phyloP scores from a whole-genome alignment of 2,113 vertebrate species.

The Corythoichthys intestinalis region DNA sequence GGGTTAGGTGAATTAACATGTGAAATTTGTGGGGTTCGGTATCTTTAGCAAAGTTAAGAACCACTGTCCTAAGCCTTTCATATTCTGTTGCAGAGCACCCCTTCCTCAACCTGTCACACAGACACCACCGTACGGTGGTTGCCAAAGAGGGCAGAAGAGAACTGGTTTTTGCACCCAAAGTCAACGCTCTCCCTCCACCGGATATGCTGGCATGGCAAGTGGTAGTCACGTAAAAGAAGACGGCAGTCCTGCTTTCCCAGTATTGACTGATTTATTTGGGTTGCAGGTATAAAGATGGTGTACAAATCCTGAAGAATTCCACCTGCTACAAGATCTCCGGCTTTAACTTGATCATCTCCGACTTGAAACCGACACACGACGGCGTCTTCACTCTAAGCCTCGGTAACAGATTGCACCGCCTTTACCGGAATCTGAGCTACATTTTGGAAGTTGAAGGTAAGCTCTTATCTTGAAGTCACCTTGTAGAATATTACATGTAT shows the following conservation, averaged over 20 bases:
- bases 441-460: constrained; percentile 79
- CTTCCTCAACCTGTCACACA: constrained; percentile 70
- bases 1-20: too few species aligned
- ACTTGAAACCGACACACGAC: constrained; percentile 73
- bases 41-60: too few species aligned
- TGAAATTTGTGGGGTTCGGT: too few species aligned
- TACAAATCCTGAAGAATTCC: constrained; percentile 71
- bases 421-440: constrained; percentile 78
- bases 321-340: constrained; percentile 71
- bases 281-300: constrained; percentile 83
- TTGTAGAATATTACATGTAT: too few species aligned
- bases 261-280: not conserved
- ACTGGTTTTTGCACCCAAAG: constrained; percentile 73
- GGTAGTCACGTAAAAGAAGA: not conserved
- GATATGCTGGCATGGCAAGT: constrained; percentile 74
- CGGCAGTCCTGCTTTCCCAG: not conserved
- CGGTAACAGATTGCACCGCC: constrained; percentile 62
- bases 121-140: constrained; percentile 39
- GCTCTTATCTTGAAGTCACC: constrained; percentile 14
- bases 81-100: constrained; percentile 75
- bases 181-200: constrained; percentile 76
- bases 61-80: not conserved
- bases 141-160: constrained; percentile 62
- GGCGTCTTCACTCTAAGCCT: constrained; percentile 81
- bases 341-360: constrained; percentile 72